Evolutionary conservation across 2,113 vertebrate species (phyloP).

Genomic region (Sinocyclocheilus grahami): DNA sequence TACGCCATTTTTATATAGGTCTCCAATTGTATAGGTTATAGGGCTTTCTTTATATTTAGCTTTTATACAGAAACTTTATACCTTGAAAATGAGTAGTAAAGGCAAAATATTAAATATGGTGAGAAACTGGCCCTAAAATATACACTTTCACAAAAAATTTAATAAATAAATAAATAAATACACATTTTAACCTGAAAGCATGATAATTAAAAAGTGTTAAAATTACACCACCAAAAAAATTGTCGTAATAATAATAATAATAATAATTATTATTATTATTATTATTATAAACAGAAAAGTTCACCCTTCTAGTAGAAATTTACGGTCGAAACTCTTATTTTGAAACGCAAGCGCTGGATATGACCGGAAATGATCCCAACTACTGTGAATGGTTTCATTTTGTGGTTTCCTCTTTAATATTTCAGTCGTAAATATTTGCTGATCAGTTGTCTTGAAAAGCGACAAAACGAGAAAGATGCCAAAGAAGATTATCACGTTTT

Average conservation of each 20-base stretch:
- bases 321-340: constrained; percentile 16
- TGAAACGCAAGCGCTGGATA: background rate
- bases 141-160: background rate
- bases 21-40: no score
- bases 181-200: background rate
- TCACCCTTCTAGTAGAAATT: background rate
- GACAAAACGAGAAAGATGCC: background rate
- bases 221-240: background rate
- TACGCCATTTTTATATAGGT: background rate
- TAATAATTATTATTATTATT: no score
- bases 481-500: background rate
- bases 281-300: no score
- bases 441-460: background rate
- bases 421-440: background rate
- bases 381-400: background rate
- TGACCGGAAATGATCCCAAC: background rate
- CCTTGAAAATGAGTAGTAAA: background rate
- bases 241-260: no score
- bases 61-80: background rate
- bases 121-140: background rate
- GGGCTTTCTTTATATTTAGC: background rate
- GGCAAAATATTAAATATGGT: background rate
- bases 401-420: background rate
- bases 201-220: background rate
- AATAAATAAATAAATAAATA: background rate